Conservation (phyloP, 2,797 vertebrate species). For the Schizopygopsis pylzovi region DNA sequence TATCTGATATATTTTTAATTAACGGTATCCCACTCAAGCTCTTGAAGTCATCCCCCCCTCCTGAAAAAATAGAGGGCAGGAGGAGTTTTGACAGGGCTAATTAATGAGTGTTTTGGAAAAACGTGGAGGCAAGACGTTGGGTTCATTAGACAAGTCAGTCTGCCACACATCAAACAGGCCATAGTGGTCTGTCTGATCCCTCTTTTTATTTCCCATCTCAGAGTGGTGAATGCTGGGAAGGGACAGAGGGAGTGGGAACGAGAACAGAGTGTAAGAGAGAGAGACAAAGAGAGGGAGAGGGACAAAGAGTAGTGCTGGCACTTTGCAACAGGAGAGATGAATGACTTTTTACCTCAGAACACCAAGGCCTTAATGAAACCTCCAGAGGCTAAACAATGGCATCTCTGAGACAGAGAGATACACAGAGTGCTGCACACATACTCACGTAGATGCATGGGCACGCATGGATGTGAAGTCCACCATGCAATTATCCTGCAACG, state of each 20-base stretch:
- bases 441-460: slow-evolving; percentile 57
- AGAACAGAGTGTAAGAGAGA: slow-evolving; percentile 45
- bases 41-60: slow-evolving; percentile 72
- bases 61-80: slow-evolving; percentile 71
- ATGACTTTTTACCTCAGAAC: slow-evolving; percentile 84
- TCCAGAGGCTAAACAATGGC: slow-evolving; percentile 84
- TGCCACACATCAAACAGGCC: slow-evolving; percentile 79
- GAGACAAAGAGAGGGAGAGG: slow-evolving; percentile 50
- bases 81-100: slow-evolving; percentile 85
- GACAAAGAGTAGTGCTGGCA: slow-evolving; percentile 75
- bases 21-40: slow-evolving; percentile 82
- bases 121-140: slow-evolving; percentile 65
- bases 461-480: slow-evolving; percentile 49
- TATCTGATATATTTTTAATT: slow-evolving; percentile 88
- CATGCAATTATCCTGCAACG: slow-evolving; percentile 28
- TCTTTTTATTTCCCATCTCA: slow-evolving; percentile 64
- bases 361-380: slow-evolving; percentile 84
- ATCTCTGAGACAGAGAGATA: slow-evolving; percentile 61
- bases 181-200: slow-evolving; percentile 63
- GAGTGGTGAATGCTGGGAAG: slow-evolving; percentile 61
- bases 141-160: slow-evolving; percentile 78
- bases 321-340: slow-evolving; percentile 82
- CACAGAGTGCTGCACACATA: slow-evolving; percentile 48
- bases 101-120: slow-evolving; percentile 75
- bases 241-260: slow-evolving; percentile 41